These are phyloP conservation scores for Enhydra lutris DNA, from an alignment of 2,113 vertebrate species.

Conservation along the genomic window DNA sequence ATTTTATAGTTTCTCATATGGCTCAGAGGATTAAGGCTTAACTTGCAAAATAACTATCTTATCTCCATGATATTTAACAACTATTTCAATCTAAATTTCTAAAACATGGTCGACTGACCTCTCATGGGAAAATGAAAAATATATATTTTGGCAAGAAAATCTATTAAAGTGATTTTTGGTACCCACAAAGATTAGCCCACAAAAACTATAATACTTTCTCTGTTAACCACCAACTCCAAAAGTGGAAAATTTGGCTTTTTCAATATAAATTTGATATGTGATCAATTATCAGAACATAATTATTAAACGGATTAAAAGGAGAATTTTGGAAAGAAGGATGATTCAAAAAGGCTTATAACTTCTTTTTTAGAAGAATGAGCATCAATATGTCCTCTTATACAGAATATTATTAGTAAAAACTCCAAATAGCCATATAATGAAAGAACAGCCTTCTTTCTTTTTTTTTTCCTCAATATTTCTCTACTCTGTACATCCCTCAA, in stretches of 20 bases:
- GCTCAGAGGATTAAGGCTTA: neutral
- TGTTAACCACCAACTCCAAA: neutral
- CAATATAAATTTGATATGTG: neutral
- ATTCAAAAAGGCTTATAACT: neutral
- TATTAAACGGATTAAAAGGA: neutral
- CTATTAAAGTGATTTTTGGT: neutral
- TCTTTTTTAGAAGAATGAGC: neutral
- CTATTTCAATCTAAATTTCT: neutral
- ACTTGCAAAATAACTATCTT: neutral
- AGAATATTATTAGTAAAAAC: neutral
- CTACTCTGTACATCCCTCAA: slow-evolving; percentile 2
- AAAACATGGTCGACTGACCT: neutral
- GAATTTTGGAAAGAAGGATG: neutral
- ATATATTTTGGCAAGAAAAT: neutral
- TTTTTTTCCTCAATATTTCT: slow-evolving; percentile 18
- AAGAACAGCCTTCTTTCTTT: slow-evolving; percentile 65
- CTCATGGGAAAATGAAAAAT: neutral
- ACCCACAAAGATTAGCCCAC: neutral
- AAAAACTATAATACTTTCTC: neutral
- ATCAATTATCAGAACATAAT: neutral
- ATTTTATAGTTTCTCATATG: neutral
- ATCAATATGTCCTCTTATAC: neutral
- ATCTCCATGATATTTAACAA: neutral
- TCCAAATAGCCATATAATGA: slow-evolving; percentile 12
- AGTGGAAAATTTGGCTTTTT: neutral